phyloP scores from a whole-genome alignment of 2,113 vertebrate genomes.

The Amphilophus citrinellus region DNA sequence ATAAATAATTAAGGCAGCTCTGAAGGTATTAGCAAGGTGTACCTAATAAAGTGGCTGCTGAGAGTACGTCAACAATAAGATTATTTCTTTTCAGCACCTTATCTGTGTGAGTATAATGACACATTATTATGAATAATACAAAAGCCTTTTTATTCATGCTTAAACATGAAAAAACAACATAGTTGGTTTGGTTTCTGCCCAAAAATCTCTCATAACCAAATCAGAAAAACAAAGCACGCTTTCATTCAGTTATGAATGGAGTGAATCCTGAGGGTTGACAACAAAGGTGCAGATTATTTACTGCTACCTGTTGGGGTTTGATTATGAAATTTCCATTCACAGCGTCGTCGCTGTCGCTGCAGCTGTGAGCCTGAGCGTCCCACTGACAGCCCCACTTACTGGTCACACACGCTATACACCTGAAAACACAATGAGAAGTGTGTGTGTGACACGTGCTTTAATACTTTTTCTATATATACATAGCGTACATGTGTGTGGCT shows the following conservation, averaged over 20 bases:
- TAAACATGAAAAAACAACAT: too few relatives aligned
- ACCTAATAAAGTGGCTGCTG: too few relatives aligned
- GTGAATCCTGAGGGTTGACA: too few relatives aligned
- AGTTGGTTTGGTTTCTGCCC: too few relatives aligned
- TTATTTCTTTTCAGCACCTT: too few relatives aligned
- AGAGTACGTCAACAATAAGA: too few relatives aligned
- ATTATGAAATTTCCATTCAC: slow-evolving; percentile 73
- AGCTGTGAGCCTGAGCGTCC: slow-evolving; percentile 85
- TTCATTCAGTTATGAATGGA: too few relatives aligned
- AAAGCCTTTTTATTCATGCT: too few relatives aligned
- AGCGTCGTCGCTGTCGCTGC: slow-evolving; percentile 80
- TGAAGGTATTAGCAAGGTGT: background rate
- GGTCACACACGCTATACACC: slow-evolving; percentile 92
- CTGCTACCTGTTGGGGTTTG: slow-evolving; percentile 83
- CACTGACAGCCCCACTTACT: slow-evolving; percentile 95
- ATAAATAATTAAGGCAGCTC: background rate
- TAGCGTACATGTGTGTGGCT: background rate
- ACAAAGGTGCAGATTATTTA: background rate
- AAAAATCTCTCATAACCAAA: too few relatives aligned
- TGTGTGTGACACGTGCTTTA: background rate
- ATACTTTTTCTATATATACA: background rate
- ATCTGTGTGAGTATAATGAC: too few relatives aligned
- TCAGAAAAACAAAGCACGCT: too few relatives aligned
- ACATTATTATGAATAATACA: too few relatives aligned
- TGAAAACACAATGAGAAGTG: slow-evolving; percentile 59